Percentiles rank a stretch among this genome's conserved stretches.
Evolutionary conservation across 1,140 invertebrate genomes (phyloP).

Genomic region (Mactra quadrangularis): DNA sequence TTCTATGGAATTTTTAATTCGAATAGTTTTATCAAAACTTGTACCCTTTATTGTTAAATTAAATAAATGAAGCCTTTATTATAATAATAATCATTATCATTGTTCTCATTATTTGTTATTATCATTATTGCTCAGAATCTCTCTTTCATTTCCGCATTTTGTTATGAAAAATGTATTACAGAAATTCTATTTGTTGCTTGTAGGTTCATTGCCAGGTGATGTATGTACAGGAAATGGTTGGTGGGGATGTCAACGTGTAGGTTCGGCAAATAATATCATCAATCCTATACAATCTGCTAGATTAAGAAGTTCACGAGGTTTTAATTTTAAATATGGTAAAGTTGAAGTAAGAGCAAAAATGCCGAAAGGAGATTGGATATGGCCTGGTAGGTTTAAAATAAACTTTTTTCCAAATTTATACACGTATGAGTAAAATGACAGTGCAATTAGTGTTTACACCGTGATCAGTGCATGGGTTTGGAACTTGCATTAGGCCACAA

Average conservation of each 20-base stretch:
- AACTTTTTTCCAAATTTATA: no score
- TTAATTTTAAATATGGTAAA: slow-evolving; percentile 84
- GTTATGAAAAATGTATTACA: background rate
- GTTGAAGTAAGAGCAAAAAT: slow-evolving; percentile 70
- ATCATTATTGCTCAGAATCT: no score
- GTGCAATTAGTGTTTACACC: no score
- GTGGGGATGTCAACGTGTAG: slow-evolving; percentile 66
- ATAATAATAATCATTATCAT: no score
- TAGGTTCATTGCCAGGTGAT: slow-evolving; percentile 59
- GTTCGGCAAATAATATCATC: slow-evolving; percentile 88
- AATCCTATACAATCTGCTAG: slow-evolving; percentile 89
- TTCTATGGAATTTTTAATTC: no score
- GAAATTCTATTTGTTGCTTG: slow-evolving; percentile 61
- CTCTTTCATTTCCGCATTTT: background rate
- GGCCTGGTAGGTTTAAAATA: slow-evolving; percentile 61
- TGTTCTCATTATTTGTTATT: no score
- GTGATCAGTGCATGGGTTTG: no score
- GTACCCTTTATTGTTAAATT: no score
- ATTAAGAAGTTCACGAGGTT: slow-evolving; percentile 86
- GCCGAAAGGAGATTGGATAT: slow-evolving; percentile 23
- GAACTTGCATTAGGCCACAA: no score
- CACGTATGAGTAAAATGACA: no score
- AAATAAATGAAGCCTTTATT: no score
- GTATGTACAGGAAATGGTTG: slow-evolving; percentile 63
- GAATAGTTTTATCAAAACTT: no score